phyloP scores from a whole-genome alignment of 2,888 invertebrate species.

The Troglohyphantes excavatus region DNA sequence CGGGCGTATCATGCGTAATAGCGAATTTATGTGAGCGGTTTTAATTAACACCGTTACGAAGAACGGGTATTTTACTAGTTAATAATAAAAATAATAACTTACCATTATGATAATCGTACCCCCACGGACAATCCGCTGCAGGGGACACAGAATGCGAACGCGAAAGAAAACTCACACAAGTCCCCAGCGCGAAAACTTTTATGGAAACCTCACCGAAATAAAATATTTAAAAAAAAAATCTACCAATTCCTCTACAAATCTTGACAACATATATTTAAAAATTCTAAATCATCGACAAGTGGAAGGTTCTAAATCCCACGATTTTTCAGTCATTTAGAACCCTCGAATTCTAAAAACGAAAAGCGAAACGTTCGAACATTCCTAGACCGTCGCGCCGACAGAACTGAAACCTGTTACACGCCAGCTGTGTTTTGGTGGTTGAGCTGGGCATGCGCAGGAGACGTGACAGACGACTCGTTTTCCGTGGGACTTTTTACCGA shows the following conservation, averaged over 20 bases:
- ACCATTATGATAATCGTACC: constrained; percentile 76
- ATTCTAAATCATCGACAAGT: constrained; percentile 2
- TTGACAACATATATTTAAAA: background rate
- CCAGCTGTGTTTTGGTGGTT: constrained; percentile 54
- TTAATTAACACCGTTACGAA: too few relatives aligned
- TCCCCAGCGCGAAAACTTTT: constrained; percentile 68
- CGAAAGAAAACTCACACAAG: constrained; percentile 70
- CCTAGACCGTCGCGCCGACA: constrained; percentile 28
- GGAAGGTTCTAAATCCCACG: background rate
- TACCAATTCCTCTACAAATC: background rate
- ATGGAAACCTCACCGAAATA: background rate
- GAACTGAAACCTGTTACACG: constrained; percentile 73
- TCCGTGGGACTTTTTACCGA: constrained; percentile 22
- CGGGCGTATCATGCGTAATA: too few relatives aligned
- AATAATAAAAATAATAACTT: constrained; percentile 24
- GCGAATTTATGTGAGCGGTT: too few relatives aligned
- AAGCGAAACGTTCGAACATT: constrained; percentile 40
- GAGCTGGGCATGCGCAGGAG: constrained; percentile 54
- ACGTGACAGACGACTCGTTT: constrained; percentile 41
- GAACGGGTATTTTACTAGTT: background rate
- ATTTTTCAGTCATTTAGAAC: background rate
- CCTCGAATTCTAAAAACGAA: constrained; percentile 11
- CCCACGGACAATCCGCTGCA: constrained; percentile 64
- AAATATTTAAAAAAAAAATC: background rate
- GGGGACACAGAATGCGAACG: constrained; percentile 68